Percentiles rank a stretch among this genome's conserved stretches.
Conservation (phyloP, 2,113 vertebrate species). For the Acanthisitta chloris region DNA sequence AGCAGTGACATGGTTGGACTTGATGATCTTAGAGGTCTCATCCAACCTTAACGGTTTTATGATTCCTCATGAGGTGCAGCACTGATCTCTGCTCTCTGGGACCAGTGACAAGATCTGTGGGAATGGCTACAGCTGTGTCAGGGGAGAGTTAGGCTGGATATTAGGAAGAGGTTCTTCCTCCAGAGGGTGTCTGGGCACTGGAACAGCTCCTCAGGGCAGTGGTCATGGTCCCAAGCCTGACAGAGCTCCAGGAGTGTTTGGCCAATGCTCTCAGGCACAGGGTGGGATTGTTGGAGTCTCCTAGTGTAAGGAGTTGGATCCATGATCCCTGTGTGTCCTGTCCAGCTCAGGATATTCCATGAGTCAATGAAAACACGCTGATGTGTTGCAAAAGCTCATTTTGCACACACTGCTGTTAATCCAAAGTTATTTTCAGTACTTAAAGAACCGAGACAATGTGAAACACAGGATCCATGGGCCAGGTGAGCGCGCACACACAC, state of each 20-base stretch:
- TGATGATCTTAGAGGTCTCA: neutral
- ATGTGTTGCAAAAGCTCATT: neutral
- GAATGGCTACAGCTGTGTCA: too few relatives aligned
- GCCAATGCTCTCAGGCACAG: neutral
- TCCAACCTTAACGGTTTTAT: too few relatives aligned
- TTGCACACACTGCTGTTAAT: neutral
- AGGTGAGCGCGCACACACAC: neutral
- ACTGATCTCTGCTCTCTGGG: too few relatives aligned
- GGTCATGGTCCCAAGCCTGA: neutral
- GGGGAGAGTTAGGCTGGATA: neutral
- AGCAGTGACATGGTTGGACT: too few relatives aligned
- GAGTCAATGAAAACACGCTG: neutral
- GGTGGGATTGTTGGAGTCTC: rapidly evolving
- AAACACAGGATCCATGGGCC: rapidly evolving
- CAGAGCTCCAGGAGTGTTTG: neutral
- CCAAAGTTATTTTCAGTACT: neutral
- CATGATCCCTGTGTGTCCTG: too few relatives aligned
- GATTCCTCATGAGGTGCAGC: too few relatives aligned
- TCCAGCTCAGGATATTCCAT: neutral
- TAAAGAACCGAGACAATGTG: rapidly evolving
- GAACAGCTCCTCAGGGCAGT: neutral
- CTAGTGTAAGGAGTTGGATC: neutral
- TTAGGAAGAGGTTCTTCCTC: too few relatives aligned
- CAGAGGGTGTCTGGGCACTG: neutral
- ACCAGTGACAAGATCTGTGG: too few relatives aligned